phyloP scores from a whole-genome alignment of 2,888 invertebrate species.

The Campaea margaritaria region DNA sequence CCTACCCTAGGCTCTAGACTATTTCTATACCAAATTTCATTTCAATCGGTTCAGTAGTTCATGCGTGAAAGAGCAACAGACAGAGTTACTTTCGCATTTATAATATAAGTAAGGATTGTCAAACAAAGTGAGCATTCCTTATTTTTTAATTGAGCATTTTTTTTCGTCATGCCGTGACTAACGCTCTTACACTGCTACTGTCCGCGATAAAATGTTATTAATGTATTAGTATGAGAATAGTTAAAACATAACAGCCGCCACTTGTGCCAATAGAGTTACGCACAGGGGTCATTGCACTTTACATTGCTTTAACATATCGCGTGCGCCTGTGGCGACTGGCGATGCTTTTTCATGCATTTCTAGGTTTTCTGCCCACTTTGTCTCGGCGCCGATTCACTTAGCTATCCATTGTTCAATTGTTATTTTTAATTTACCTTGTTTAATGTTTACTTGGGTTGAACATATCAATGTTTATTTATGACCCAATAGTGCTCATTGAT shows the following conservation, averaged over 20 bases:
- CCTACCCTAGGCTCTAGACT: too few relatives aligned
- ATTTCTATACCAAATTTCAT: too few relatives aligned
- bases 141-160: slow-evolving; percentile 3
- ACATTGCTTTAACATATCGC: slow-evolving; percentile 1
- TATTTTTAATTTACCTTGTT: too few relatives aligned
- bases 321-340: slow-evolving; percentile 5
- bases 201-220: slow-evolving; percentile 13
- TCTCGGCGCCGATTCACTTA: neutral
- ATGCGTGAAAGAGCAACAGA: too few relatives aligned
- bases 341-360: slow-evolving; percentile 1
- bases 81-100: too few relatives aligned
- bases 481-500: too few relatives aligned
- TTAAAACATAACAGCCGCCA: slow-evolving; percentile 28
- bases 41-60: too few relatives aligned
- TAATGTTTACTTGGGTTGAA: neutral
- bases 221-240: neutral
- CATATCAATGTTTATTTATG: too few relatives aligned
- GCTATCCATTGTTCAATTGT: too few relatives aligned
- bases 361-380: neutral
- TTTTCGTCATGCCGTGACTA: slow-evolving; percentile 4
- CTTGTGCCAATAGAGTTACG: slow-evolving; percentile 44
- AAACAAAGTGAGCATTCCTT: neutral
- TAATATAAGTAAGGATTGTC: too few relatives aligned
- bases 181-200: neutral
- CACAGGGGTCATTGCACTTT: slow-evolving; percentile 38